phyloP scores from a whole-genome alignment of 2,888 invertebrate genomes.

The Tetheella fluctuosa region DNA sequence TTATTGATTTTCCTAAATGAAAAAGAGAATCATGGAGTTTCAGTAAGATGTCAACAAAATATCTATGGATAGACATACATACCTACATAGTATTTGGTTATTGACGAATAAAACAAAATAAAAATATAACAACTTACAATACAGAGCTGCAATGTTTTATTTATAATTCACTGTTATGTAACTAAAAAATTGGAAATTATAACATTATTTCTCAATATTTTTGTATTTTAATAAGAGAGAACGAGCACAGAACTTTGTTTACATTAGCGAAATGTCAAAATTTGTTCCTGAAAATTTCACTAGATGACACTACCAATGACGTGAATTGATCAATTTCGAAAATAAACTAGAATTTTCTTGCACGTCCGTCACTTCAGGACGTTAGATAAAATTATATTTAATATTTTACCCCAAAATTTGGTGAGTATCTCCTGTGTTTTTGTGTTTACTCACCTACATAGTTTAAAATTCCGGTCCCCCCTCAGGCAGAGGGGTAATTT shows the following conservation, averaged over 20 bases:
- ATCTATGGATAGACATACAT: neutral
- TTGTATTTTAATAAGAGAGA: too few relatives aligned
- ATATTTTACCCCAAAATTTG: slow-evolving; percentile 48
- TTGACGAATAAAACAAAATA: neutral
- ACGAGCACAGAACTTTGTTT: slow-evolving; percentile 48
- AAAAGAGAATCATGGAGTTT: too few relatives aligned
- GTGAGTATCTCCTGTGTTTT: slow-evolving; percentile 59
- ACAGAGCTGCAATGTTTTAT: neutral
- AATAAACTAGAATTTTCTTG: slow-evolving; percentile 78
- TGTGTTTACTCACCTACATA: slow-evolving; percentile 47
- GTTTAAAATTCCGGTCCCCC: slow-evolving; percentile 67
- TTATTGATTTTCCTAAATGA: too few relatives aligned
- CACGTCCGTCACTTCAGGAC: slow-evolving; percentile 50
- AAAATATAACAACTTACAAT: neutral
- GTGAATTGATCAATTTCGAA: slow-evolving; percentile 77
- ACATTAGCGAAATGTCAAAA: slow-evolving; percentile 62
- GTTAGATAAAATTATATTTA: slow-evolving; percentile 47
- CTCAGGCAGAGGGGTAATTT: slow-evolving; percentile 77
- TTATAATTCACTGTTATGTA: neutral
- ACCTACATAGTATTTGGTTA: neutral
- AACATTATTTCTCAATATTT: neutral
- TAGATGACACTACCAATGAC: slow-evolving; percentile 72
- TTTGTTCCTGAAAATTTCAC: slow-evolving; percentile 56
- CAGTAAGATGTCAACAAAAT: neutral
- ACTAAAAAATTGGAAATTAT: neutral